Percentiles rank a stretch among this genome's conserved stretches.
Conservation (phyloP, 2,888 invertebrate genomes). For the Calameuta filiformis region DNA sequence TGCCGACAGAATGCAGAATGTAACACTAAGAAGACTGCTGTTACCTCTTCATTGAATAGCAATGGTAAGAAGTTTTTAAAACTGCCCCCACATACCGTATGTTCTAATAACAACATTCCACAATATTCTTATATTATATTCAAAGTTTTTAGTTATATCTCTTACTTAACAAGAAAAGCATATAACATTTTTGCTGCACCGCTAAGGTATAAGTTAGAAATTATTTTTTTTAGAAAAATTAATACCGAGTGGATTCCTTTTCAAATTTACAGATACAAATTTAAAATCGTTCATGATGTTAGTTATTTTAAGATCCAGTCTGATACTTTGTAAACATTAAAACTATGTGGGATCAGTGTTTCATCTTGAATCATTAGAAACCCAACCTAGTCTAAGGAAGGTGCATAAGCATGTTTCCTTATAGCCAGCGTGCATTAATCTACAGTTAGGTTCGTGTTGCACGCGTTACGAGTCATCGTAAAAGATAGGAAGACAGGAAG, state of each 20-base stretch:
- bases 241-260: neutral
- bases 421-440: neutral
- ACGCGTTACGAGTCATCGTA: neutral
- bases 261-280: neutral
- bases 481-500: neutral
- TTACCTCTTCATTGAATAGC: constrained; percentile 14
- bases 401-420: neutral
- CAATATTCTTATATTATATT: constrained; percentile 3
- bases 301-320: neutral
- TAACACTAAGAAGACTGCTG: constrained; percentile 28
- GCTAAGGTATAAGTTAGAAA: neutral
- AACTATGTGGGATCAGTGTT: neutral
- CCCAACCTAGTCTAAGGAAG: neutral
- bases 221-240: neutral
- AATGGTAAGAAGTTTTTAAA: constrained; percentile 15
- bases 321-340: neutral
- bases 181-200: neutral
- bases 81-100: neutral
- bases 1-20: constrained; percentile 28
- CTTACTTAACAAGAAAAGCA: neutral
- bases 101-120: neutral
- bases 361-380: neutral
- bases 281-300: neutral
- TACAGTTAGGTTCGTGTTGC: neutral
- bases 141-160: neutral